Conservation (phyloP, 2,888 invertebrate species). For the Cephus nigrinus region DNA sequence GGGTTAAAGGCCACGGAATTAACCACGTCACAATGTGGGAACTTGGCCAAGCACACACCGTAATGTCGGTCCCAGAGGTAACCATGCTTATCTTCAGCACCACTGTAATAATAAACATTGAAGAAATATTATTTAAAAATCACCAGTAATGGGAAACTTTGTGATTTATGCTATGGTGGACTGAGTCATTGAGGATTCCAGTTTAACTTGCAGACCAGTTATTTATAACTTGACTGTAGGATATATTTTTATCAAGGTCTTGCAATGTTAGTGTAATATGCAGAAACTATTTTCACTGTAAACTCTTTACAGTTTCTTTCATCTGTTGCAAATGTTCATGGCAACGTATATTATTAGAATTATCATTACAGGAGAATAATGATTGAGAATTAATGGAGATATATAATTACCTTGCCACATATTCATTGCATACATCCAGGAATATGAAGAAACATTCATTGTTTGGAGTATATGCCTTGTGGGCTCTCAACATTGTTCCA, state of each 20-base stretch:
- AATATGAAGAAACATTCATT: slow-evolving; percentile 90
- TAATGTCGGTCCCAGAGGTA: slow-evolving; percentile 89
- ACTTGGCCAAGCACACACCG: slow-evolving; percentile 79
- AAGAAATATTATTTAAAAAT: slow-evolving; percentile 4
- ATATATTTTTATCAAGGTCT: slow-evolving; percentile 10
- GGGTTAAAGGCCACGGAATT: slow-evolving; percentile 90
- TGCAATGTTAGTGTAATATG: slow-evolving; percentile 1
- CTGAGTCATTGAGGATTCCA: not conserved
- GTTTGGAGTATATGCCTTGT: slow-evolving; percentile 86
- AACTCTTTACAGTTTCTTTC: not conserved
- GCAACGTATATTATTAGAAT: not conserved
- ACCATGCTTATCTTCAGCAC: slow-evolving; percentile 85
- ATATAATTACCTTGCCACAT: slow-evolving; percentile 79
- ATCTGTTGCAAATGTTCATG: not conserved
- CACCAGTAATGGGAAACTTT: not conserved
- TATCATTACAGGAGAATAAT: not conserved
- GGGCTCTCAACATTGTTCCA: slow-evolving; percentile 81
- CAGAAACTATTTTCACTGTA: slow-evolving; percentile 5
- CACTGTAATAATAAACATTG: slow-evolving; percentile 69
- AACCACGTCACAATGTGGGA: slow-evolving; percentile 83
- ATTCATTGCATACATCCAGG: slow-evolving; percentile 83
- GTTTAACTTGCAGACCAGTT: slow-evolving; percentile 3
- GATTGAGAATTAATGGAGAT: not conserved
- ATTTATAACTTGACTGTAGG: slow-evolving; percentile 10
- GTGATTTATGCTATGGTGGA: not conserved